A percentile compares a stretch with the other conserved stretches of the same genome.
Evolutionary conservation across 2,113 vertebrate genomes (phyloP).

Genomic region (Vombatus ursinus): DNA sequence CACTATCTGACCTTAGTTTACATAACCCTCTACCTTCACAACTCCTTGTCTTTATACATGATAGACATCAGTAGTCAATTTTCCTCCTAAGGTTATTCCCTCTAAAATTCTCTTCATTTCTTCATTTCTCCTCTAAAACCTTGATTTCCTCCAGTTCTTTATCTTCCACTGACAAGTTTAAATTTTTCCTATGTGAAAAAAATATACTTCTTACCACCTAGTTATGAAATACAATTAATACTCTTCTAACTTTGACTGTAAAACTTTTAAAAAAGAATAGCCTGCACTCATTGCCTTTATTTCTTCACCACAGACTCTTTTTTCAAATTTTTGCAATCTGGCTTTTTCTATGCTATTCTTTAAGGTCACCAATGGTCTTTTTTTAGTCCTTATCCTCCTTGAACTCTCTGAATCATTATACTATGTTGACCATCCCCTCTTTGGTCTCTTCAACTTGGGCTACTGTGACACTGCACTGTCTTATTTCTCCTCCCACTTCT

Average conservation of each 20-base stretch:
- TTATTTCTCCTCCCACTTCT: background rate
- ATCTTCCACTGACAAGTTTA: background rate
- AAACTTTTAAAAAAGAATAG: background rate
- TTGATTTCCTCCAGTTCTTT: background rate
- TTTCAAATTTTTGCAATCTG: background rate
- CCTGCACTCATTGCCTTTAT: background rate
- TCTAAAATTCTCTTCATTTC: background rate
- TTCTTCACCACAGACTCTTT: background rate
- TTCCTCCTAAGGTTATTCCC: background rate
- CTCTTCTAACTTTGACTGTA: background rate
- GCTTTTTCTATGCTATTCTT: background rate
- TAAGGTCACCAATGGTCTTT: background rate
- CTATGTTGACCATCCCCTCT: background rate
- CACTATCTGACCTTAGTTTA: background rate
- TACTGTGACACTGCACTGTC: background rate
- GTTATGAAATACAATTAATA: background rate
- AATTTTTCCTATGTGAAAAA: background rate
- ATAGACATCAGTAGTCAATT: background rate
- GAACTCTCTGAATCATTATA: background rate
- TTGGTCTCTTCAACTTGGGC: background rate
- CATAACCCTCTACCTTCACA: background rate
- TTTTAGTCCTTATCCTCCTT: background rate
- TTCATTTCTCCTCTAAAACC: background rate
- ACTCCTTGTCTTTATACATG: background rate
- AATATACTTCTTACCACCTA: background rate